Conservation (phyloP, 2,888 invertebrate genomes). For the Hydrotaea diabolus region DNA sequence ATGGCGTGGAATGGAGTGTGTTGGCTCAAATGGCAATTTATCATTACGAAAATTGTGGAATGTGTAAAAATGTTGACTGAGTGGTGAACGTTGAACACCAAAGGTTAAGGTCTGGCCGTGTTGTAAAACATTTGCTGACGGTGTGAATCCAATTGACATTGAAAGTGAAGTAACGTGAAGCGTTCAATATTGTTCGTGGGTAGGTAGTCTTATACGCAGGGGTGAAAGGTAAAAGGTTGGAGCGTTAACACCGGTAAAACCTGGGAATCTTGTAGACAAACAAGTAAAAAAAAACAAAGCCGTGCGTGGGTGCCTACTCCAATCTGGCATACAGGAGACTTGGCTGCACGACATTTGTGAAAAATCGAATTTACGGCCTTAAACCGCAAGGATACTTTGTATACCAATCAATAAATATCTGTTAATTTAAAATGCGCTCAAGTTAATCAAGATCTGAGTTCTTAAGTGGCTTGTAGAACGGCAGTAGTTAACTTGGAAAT, state of each 20-base stretch:
- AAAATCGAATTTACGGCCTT: too few relatives aligned
- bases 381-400: too few relatives aligned
- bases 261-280: constrained; percentile 1
- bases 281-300: too few relatives aligned
- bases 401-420: too few relatives aligned
- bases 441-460: too few relatives aligned
- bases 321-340: too few relatives aligned
- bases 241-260: background rate
- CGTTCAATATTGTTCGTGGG: background rate
- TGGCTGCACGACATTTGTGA: too few relatives aligned
- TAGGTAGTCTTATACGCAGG: background rate
- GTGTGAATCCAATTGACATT: constrained; percentile 62
- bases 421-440: too few relatives aligned
- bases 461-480: too few relatives aligned
- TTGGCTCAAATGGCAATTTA: constrained; percentile 46
- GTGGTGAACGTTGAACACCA: constrained; percentile 13
- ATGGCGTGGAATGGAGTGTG: background rate
- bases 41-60: constrained; percentile 50
- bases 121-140: constrained; percentile 36
- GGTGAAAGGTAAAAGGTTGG: constrained; percentile 11
- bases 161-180: constrained; percentile 50
- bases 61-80: constrained; percentile 17
- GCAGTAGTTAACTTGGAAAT: too few relatives aligned
- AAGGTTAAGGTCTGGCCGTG: constrained; percentile 53
- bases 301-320: too few relatives aligned